Base-by-base conservation (phyloP, 2,888 invertebrate species). In the Drosophila multiciliata region DNA sequence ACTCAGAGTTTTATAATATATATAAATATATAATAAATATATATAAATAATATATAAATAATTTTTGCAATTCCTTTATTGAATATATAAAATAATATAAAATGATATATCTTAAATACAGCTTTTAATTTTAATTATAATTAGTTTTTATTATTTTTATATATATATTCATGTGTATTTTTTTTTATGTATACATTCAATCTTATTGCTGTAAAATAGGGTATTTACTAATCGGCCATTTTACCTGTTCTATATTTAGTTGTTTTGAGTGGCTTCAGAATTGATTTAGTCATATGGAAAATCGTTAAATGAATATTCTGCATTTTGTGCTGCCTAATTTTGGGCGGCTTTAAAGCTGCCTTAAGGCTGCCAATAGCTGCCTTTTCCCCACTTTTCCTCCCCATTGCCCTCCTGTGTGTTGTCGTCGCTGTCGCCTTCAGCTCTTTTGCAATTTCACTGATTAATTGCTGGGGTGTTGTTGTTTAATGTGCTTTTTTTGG, bases 391-490 rank as follows among this genome's bases (percentile, higher is more conserved):
- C 42, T 17, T 9, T 15, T 26, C 35, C 54, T 38, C 35, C 53
- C 65, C 38, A n/a, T 26, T 49, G 40, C 42, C 65, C 29, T 26
- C 38, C 54, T 63, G 66, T 50, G 33, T 40, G 36, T 48, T 70
- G 54, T 35, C 45, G 60, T 50, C 38, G 64, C 40, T 70, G 72
- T 77, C 67, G 74, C 64, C 63, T 62, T 70, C 68, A 77, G 73
- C 71, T 80, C 83, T 66, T 83, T 80, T 60, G 80, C 83, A 86
- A 80, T 83, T 82, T 80, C 76, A 38, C 87, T 82, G 82, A 82
- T 82, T 82, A 86, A 82, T 86, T 82, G 83, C 77, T 53, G 69
- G 77, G 77, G 72, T 70, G 66, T 71, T 68, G 58, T 61, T 82
- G 62, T 69, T 73, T 63, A 74, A 78, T 78, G 75, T 70, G 69